phyloP scores from a whole-genome alignment of 64 coral and sea anemone genomes.

The Cladopsammia gracilis region DNA sequence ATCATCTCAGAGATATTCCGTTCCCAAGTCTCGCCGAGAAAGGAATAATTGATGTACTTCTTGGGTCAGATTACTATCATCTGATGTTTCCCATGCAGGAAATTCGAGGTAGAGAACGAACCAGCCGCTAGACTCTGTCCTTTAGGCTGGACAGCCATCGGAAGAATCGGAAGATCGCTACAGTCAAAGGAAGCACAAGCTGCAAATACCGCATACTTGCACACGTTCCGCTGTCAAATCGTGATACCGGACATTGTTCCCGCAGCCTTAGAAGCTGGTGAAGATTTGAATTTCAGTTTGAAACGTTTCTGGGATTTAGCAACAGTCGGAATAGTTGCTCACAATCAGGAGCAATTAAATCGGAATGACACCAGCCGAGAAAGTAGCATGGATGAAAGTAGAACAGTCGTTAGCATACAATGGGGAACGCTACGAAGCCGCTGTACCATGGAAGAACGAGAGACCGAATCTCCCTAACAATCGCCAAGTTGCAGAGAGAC shows the following conservation, averaged over 20 bases:
- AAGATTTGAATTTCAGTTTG: constrained; percentile 5
- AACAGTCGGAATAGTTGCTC: constrained; percentile 16
- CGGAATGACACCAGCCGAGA: constrained; percentile 56
- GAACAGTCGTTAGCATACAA: constrained; percentile 23
- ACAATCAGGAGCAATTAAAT: constrained; percentile 12
- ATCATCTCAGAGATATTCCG: constrained; percentile 45
- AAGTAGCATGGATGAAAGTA: constrained; percentile 31
- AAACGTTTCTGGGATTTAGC: constrained; percentile 72
- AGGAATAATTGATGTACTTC: constrained; percentile 10
- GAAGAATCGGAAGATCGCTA: not conserved
- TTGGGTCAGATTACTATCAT: constrained; percentile 24
- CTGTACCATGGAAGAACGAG: constrained; percentile 61
- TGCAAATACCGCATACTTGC: constrained; percentile 1
- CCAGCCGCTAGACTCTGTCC: constrained; percentile 46
- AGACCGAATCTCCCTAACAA: constrained; percentile 47
- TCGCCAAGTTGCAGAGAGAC: constrained; percentile 32
- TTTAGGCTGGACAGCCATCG: constrained; percentile 42
- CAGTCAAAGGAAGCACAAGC: not conserved
- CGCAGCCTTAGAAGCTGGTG: not conserved
- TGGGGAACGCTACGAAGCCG: constrained; percentile 23
- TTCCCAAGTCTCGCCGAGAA: constrained; percentile 1
- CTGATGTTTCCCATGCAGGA: constrained; percentile 30
- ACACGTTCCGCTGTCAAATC: not conserved
- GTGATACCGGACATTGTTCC: not conserved
- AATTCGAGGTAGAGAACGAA: not conserved